Evolutionary conservation across 1,140 invertebrate genomes (phyloP), one percentile per base, ranked within the genome.

Genomic region (Drosophila pectinifera): DNA sequence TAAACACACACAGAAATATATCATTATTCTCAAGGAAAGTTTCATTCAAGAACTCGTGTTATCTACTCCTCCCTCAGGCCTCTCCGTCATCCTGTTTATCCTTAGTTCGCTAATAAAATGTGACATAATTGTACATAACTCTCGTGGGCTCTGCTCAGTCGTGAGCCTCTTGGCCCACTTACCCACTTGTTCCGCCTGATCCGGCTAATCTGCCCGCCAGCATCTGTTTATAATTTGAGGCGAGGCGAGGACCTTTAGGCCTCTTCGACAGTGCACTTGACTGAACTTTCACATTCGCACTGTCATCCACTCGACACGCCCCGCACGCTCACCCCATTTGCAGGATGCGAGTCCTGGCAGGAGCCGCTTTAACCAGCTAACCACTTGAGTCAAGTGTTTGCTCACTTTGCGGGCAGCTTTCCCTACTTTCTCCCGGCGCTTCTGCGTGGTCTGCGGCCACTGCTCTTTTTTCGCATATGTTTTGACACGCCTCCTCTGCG

Each of bases 331-430:
- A 36, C 31, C 20, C 58, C 49, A 13, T 26, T 39, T n/a, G n/a
- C n/a, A n/a, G n/a, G n/a, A n/a, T n/a, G n/a, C n/a, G n/a, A n/a
- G n/a, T n/a, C 54, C 41, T 28, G 65, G 26, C 38, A 20, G 53
- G 53, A 64, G 45, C 39, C 42, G 68, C 61, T 74, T 85, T 81
- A 85, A 85, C 78, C 82, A 85, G 82, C 72, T 57, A 79, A 68
- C 65, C 79, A 86, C 82, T 86, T 88, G 75, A 73, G 75, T 82
- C 75, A 79, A 86, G 82, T 88, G 82, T 86, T 86, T 86, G 82
- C 79, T 86, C 82, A 88, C 82, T 86, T 86, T 88, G 79, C 72
- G 83, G 83, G 72, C 65, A 57, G 45, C 69, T 77, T 63, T 63
- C 59, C 42, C 10, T 46, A 45, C 53, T 41, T 56, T 77, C 62